phyloP scores from a whole-genome alignment of 2,888 invertebrate species.

The Nemotelus nigrinus region DNA sequence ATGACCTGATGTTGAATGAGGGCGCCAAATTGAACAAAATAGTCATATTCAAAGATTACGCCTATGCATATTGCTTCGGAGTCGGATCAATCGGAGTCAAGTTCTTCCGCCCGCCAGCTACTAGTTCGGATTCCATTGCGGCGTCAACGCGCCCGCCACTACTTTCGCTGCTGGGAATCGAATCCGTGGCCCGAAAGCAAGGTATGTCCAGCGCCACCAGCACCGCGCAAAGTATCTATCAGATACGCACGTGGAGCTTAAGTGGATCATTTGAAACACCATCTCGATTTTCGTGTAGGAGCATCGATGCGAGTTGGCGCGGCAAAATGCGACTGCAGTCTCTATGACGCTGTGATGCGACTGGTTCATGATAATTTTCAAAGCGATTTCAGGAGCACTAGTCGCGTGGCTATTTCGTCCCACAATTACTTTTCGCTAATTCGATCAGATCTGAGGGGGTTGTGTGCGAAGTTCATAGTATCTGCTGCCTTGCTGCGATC shows the following conservation, averaged over 20 bases:
- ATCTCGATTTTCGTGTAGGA: not conserved
- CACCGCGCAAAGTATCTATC: not conserved
- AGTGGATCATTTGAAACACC: not conserved
- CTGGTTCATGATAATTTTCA: not conserved
- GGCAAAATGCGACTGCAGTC: no score
- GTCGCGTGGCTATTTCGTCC: conserved; percentile 25
- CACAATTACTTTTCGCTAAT: not conserved
- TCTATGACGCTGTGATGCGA: no score
- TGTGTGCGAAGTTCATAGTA: not conserved
- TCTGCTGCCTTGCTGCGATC: not conserved
- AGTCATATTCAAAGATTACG: conserved; percentile 15
- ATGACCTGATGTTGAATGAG: not conserved
- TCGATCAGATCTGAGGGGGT: conserved; percentile 7
- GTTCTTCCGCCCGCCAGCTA: no score
- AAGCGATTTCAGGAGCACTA: not conserved
- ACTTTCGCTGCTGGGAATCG: not conserved
- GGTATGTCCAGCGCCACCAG: not conserved
- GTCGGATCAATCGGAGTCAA: not conserved
- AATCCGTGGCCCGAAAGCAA: not conserved
- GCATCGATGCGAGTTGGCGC: not conserved
- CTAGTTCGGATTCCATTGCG: not conserved
- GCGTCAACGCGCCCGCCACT: not conserved
- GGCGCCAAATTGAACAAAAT: conserved; percentile 17
- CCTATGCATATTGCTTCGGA: not conserved
- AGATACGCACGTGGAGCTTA: not conserved